Evolutionary conservation across 2,888 invertebrate species (phyloP).

Genomic region (Lypha dubia): DNA sequence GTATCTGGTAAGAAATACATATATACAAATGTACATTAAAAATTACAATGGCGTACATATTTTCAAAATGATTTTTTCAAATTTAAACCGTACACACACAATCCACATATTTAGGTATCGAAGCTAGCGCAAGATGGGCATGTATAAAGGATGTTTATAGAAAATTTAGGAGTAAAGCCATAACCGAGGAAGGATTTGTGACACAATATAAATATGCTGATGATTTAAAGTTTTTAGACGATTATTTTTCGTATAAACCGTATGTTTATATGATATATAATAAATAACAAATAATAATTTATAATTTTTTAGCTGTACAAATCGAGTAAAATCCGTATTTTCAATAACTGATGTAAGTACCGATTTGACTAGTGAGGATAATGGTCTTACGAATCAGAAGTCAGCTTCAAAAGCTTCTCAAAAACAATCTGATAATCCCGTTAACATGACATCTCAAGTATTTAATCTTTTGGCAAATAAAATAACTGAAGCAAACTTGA

Average conservation of each 20-base stretch:
- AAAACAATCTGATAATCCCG: background rate
- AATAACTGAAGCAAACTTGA: conserved; percentile 31
- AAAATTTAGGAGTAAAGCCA: conserved; percentile 8
- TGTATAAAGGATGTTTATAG: conserved; percentile 11
- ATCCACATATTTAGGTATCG: background rate
- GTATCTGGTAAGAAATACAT: conserved; percentile 16
- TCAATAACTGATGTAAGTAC: conserved; percentile 3
- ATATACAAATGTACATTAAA: too few species aligned
- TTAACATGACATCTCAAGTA: background rate
- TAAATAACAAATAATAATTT: background rate
- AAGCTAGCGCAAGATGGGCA: conserved; percentile 3
- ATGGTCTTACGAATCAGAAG: background rate
- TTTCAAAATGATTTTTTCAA: too few species aligned
- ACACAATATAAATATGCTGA: conserved; percentile 17
- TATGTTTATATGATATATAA: conserved; percentile 1
- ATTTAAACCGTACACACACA: too few species aligned
- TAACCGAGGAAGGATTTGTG: background rate
- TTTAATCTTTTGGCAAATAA: conserved; percentile 31
- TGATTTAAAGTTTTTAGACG: conserved; percentile 14
- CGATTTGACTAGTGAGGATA: conserved; percentile 9
- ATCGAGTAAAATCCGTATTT: background rate
- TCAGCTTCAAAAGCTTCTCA: background rate
- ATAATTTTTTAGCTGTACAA: background rate
- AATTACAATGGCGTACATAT: too few species aligned
- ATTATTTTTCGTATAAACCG: background rate